These are phyloP conservation scores for Candoia aspera DNA, from an alignment of 2,113 vertebrate species.

Conservation along the genomic window DNA sequence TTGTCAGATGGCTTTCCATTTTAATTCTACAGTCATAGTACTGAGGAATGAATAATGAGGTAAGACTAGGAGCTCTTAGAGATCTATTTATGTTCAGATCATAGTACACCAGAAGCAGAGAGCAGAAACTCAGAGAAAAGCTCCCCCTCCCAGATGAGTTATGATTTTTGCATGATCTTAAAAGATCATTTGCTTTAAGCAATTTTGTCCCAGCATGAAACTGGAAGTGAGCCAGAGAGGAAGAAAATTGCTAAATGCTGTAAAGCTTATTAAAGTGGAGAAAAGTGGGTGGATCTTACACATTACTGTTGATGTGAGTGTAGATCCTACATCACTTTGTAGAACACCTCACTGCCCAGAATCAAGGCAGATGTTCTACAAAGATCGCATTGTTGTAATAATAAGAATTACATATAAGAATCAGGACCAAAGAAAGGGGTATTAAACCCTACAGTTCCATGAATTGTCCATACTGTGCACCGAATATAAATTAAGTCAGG, in stretches of 20 bases:
- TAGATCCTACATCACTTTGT: not conserved
- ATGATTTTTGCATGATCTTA: not conserved
- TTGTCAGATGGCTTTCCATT: not conserved
- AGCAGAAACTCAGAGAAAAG: not conserved
- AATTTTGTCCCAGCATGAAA: not conserved
- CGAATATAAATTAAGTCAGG: not conserved
- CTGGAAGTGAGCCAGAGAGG: not conserved
- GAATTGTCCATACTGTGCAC: not conserved
- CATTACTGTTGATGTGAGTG: not conserved
- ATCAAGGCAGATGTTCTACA: not conserved
- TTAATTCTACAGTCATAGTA: constrained; percentile 12
- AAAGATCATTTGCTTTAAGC: not conserved
- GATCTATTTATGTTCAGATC: not conserved
- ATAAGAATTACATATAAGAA: not conserved
- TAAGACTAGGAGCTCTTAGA: not conserved
- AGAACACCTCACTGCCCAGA: not conserved
- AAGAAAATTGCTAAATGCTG: not conserved
- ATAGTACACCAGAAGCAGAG: not conserved
- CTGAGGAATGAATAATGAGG: not conserved
- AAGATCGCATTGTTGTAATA: not conserved
- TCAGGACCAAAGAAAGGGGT: not conserved
- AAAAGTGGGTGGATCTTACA: not conserved
- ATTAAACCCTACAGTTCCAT: not conserved
- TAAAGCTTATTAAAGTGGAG: not conserved
- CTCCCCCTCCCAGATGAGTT: not conserved